Conservation (phyloP, 2,888 invertebrate species). For the Troides helena region DNA sequence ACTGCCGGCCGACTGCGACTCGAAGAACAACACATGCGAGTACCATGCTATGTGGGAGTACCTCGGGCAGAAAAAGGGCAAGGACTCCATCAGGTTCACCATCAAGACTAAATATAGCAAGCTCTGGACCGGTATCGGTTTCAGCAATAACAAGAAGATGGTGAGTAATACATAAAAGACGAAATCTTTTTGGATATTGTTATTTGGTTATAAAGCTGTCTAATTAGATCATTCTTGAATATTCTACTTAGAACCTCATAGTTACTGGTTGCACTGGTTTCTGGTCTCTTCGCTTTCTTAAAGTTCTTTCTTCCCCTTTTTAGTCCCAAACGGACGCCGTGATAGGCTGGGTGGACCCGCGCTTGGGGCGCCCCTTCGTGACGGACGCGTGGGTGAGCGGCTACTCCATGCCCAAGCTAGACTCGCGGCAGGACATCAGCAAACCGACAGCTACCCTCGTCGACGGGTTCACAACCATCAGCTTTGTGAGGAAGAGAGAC, state of each 20-base stretch:
- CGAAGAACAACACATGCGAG: slow-evolving; percentile 84
- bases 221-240: background rate
- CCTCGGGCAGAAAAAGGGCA: slow-evolving; percentile 79
- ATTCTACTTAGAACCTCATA: background rate
- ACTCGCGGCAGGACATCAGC: slow-evolving; percentile 86
- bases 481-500: slow-evolving; percentile 87
- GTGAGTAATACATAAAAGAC: slow-evolving; percentile 58
- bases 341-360: slow-evolving; percentile 92
- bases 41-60: slow-evolving; percentile 92
- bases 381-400: slow-evolving; percentile 94
- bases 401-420: slow-evolving; percentile 87
- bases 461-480: slow-evolving; percentile 88
- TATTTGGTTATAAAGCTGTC: background rate
- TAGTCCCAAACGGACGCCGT: slow-evolving; percentile 93
- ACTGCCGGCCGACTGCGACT: slow-evolving; percentile 84
- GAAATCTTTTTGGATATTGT: no score
- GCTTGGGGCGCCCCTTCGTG: slow-evolving; percentile 87
- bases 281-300: no score
- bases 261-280: no score
- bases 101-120: slow-evolving; percentile 88
- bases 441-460: slow-evolving; percentile 84
- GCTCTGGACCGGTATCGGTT: slow-evolving; percentile 95
- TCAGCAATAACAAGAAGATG: slow-evolving; percentile 92
- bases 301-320: no score
- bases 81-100: slow-evolving; percentile 89